Conservation (phyloP, 2,113 vertebrate genomes). For the mouse (Mus musculus) region GRCm39 chr11:119442001-119442500, state of each 20-base stretch:
- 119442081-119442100: background rate
- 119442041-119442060: background rate
- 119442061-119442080: fast-evolving
- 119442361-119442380: background rate
- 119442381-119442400: background rate
- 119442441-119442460: background rate
- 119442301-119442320: no score
- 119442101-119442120: no score
- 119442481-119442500: constrained; percentile 12
- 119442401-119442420: background rate
- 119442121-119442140: fast-evolving
- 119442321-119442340: fast-evolving
- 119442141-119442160: background rate
- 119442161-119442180: fast-evolving
- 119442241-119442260: background rate
- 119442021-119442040: background rate
- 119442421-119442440: background rate
- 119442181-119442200: no score
- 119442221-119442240: background rate
- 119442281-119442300: fast-evolving
- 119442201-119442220: background rate
- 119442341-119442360: background rate
- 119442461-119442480: background rate
- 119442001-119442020: background rate
- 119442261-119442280: background rate